Evolutionary conservation across 2,888 invertebrate species (phyloP).

Genomic region (Steromphala cineraria): DNA sequence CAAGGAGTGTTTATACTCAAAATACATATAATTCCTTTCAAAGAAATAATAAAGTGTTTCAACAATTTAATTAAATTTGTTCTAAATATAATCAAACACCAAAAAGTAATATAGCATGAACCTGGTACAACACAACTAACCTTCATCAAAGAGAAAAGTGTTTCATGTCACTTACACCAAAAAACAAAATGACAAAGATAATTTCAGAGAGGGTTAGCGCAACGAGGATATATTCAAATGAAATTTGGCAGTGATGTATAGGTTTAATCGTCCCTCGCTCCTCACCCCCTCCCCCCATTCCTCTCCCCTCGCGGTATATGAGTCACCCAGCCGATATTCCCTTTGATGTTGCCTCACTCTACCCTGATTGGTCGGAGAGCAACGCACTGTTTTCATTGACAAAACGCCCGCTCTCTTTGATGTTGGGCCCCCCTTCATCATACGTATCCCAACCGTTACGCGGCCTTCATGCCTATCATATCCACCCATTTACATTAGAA

Average conservation of each 20-base stretch:
- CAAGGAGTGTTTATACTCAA: no score
- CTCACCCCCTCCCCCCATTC: not conserved
- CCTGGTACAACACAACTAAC: no score
- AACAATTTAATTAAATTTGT: no score
- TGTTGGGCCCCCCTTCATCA: not conserved
- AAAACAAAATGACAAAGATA: no score
- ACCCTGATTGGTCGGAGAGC: not conserved
- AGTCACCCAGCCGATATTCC: not conserved
- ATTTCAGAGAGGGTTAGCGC: no score
- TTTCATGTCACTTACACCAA: no score
- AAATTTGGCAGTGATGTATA: not conserved
- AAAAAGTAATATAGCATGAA: no score
- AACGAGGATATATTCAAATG: not conserved
- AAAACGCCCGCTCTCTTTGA: slow-evolving; percentile 16
- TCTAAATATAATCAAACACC: no score
- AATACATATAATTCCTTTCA: no score
- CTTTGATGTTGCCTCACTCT: not conserved
- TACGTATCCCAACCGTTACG: not conserved
- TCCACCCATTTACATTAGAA: not conserved
- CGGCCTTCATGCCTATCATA: not conserved
- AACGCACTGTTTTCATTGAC: slow-evolving; percentile 15
- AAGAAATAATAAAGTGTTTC: no score
- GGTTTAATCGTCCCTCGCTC: slow-evolving; percentile 13
- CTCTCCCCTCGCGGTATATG: not conserved
- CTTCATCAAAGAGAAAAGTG: no score